Base-by-base conservation (phyloP, 2,888 invertebrate genomes). In the Macrophya alboannulata region DNA sequence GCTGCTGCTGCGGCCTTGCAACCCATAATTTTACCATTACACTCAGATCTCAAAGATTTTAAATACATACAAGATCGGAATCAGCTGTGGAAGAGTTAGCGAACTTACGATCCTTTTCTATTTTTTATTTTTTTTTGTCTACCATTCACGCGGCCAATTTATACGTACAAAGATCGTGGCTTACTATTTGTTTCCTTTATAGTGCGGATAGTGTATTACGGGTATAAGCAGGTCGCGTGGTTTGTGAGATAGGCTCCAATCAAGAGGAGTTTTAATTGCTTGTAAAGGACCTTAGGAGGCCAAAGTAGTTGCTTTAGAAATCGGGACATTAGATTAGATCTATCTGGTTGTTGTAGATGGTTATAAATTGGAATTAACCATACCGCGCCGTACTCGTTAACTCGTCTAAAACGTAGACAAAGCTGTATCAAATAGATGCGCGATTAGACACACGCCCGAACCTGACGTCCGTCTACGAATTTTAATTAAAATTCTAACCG, bases 341-440 rank as follows among this genome's bases (percentile, higher is more conserved):
- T 45, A n/a, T 43, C 1, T 45, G 21, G 31, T 43, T 21, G 45
- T 43, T 45, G 72, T 12, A 74, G 45, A 74, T 9, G 45, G 72
- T 45, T 74, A 74, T 74, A 74, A 74, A 74, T 74, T 74, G 45
- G 74, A 43, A 43, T 74, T 74, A 74, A 74, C 45, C 25, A 43
- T 74, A 4, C 68, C 37, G 17, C 1, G 17, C 1, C 68, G 68
- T 68, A 68, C 37, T 68, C 37, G 68, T 68, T 68, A 68, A 17
- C 68, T 68, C 68, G 68, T 68, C 37, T 8, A 37, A 68, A 68
- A 68, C 68, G 31, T 17, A 68, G 37, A 68, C 68, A 68, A 68
- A 68, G 68, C 37, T 68, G 74, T 4, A 74, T 45, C 43, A 45
- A 74, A 74, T 43, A 68, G 68, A 68, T 74, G 43, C 74, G 45